Evolutionary conservation across 1,140 invertebrate species (phyloP).

Genomic region (Anthonomus grandis): DNA sequence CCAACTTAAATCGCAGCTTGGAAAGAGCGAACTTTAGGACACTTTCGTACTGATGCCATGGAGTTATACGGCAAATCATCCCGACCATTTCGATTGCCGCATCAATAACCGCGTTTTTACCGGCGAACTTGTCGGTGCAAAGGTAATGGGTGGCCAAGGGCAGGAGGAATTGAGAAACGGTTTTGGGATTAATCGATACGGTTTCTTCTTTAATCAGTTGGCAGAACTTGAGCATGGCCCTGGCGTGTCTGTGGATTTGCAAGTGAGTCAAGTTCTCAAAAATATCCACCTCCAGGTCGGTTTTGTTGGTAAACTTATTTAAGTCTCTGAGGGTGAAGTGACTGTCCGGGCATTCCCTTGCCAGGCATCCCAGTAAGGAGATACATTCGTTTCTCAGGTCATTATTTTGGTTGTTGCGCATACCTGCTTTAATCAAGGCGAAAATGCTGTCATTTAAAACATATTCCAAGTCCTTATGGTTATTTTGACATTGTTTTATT

Average conservation of each 20-base stretch:
- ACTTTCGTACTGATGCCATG: conserved; percentile 84
- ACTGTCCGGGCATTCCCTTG: conserved; percentile 64
- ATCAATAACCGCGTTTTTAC: conserved; percentile 80
- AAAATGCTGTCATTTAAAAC: conserved; percentile 72
- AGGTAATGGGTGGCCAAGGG: conserved; percentile 80
- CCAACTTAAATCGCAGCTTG: conserved; percentile 64
- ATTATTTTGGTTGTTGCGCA: conserved; percentile 61
- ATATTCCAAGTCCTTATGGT: conserved; percentile 55
- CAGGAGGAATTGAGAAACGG: conserved; percentile 78
- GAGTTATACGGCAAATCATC: conserved; percentile 69
- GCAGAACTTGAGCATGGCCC: conserved; percentile 71
- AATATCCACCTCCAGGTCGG: conserved; percentile 86
- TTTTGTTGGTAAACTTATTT: conserved; percentile 62
- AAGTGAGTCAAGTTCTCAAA: conserved; percentile 90
- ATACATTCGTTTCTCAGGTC: conserved; percentile 72
- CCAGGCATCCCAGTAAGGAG: conserved; percentile 68
- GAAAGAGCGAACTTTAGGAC: conserved; percentile 76
- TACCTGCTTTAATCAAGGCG: conserved; percentile 62
- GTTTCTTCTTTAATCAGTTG: conserved; percentile 56
- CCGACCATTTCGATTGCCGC: conserved; percentile 75
- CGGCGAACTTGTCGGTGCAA: conserved; percentile 69
- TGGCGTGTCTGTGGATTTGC: conserved; percentile 76
- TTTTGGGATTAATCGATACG: conserved; percentile 61
- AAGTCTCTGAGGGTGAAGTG: conserved; percentile 76
- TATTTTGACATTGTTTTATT: conserved; percentile 52